Evolutionary conservation across 2,113 vertebrate species (phyloP).

Genomic region (Zapus hudsonius): DNA sequence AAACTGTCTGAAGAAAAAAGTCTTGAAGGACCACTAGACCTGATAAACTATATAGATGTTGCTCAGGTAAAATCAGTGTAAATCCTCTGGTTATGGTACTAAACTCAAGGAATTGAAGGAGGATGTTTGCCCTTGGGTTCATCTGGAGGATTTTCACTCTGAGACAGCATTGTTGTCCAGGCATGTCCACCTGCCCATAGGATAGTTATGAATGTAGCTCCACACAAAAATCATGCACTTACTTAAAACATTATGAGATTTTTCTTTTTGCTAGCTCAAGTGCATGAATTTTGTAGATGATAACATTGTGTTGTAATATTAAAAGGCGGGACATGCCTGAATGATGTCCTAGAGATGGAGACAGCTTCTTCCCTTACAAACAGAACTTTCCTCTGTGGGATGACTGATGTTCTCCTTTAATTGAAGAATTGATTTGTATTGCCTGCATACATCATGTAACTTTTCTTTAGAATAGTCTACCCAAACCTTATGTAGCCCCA

Average conservation of each 20-base stretch:
- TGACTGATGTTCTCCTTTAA: not conserved
- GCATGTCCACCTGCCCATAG: too few species aligned
- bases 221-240: too few species aligned
- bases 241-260: too few species aligned
- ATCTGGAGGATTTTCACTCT: not conserved
- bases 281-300: too few species aligned
- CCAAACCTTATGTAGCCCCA: too few species aligned
- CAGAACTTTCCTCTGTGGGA: not conserved
- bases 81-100: not conserved
- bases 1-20: constrained; percentile 91
- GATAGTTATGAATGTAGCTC: too few species aligned
- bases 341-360: not conserved
- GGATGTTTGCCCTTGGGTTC: not conserved
- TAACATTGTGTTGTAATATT: too few species aligned
- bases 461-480: not conserved
- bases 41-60: constrained; percentile 97
- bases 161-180: not conserved
- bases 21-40: constrained; percentile 94
- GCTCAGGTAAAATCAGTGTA: constrained; percentile 90
- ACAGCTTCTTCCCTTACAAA: not conserved
- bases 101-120: not conserved
- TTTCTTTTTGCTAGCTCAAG: too few species aligned
- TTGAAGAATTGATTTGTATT: not conserved
- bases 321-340: too few species aligned
- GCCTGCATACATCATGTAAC: not conserved